These are phyloP conservation scores for Neodon shergylaensis DNA, from an alignment of 2,113 vertebrate species.

Conservation along the genomic window DNA sequence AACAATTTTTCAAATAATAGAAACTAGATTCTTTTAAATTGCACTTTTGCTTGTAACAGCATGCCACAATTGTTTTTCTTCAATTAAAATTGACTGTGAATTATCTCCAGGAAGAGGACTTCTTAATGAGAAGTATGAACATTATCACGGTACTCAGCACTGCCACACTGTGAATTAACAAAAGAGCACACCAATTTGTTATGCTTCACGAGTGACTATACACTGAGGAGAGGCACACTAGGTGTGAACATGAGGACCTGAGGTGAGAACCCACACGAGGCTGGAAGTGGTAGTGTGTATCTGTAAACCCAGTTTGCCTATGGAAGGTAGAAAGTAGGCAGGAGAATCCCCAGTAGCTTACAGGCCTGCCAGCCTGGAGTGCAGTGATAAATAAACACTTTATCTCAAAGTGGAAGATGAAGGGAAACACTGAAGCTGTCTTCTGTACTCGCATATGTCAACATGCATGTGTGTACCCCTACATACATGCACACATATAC, in stretches of 20 bases:
- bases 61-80: neutral
- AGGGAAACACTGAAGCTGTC: neutral
- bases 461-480: neutral
- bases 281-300: neutral
- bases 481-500: neutral
- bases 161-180: neutral
- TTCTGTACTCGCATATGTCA: neutral
- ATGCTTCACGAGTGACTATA: neutral
- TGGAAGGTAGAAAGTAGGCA: neutral
- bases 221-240: neutral
- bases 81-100: constrained; percentile 21
- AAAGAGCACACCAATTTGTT: neutral
- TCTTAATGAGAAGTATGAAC: constrained; percentile 23
- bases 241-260: neutral
- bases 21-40: constrained; percentile 34
- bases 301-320: neutral
- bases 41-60: neutral
- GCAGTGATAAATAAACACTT: neutral
- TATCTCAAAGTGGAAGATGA: neutral
- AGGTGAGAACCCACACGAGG: neutral
- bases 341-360: neutral
- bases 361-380: neutral
- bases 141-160: neutral
- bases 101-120: neutral
- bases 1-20: constrained; percentile 43